These are phyloP conservation scores for Oxycera nigricornis DNA, from an alignment of 2,888 invertebrate genomes.

Conservation along the genomic window DNA sequence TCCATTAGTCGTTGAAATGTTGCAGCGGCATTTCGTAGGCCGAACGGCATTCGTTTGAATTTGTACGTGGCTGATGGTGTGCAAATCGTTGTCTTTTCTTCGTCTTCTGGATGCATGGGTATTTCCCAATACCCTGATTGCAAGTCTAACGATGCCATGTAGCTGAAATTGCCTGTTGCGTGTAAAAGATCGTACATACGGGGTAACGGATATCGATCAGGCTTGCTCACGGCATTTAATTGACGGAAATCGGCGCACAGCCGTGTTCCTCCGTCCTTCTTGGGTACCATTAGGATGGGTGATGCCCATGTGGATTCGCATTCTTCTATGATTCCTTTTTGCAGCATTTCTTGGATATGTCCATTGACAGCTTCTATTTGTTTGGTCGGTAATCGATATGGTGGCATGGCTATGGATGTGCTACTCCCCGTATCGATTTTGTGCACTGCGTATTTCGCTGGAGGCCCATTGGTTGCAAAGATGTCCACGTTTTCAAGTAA, in stretches of 20 bases:
- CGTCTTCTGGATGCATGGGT: not conserved
- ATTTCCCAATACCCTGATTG: not conserved
- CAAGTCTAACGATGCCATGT: not conserved
- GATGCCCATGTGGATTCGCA: slow-evolving; percentile 49
- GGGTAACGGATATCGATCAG: not conserved
- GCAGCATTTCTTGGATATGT: not conserved
- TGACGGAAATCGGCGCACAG: no score
- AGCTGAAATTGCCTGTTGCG: not conserved
- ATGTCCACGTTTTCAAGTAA: no score
- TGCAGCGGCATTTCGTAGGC: slow-evolving; percentile 52
- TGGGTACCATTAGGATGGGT: slow-evolving; percentile 41
- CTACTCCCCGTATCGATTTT: no score
- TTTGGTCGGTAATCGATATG: no score
- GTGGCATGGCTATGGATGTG: no score
- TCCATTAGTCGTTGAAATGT: slow-evolving; percentile 48
- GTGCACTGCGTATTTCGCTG: no score
- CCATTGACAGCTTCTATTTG: no score
- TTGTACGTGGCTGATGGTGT: slow-evolving; percentile 52
- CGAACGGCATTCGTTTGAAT: slow-evolving; percentile 54
- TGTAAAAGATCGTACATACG: not conserved
- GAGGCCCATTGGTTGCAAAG: no score
- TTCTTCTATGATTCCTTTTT: not conserved
- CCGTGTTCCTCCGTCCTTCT: no score
- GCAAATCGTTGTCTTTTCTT: slow-evolving; percentile 52
- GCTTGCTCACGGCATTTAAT: not conserved